Percentiles rank a stretch among this genome's conserved stretches.
Evolutionary conservation across 2,888 invertebrate genomes (phyloP).

Genomic region (Coelinius sp.): DNA sequence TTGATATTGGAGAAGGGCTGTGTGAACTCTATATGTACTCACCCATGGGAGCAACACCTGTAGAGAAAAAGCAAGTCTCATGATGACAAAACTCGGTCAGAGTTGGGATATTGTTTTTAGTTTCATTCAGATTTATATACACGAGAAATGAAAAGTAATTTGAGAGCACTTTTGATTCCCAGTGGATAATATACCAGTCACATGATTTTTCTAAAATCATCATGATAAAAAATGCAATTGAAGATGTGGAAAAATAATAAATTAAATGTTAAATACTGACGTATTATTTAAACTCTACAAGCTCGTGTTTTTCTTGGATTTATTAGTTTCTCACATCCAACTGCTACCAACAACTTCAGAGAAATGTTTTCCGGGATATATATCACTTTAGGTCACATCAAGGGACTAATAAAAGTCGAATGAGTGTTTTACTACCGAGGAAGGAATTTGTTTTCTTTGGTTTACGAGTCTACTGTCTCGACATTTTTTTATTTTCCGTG

Average conservation of each 20-base stretch:
- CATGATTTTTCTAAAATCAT: too few species aligned
- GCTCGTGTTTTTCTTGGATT: neutral
- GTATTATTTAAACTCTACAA: neutral
- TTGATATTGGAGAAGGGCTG: constrained; percentile 22
- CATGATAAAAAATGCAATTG: neutral
- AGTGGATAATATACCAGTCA: neutral
- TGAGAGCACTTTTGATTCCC: constrained; percentile 1
- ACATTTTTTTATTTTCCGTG: constrained; percentile 11
- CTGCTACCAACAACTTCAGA: constrained; percentile 23
- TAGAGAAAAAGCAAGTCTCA: constrained; percentile 20
- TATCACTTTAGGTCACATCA: constrained; percentile 24
- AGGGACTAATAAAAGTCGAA: constrained; percentile 52
- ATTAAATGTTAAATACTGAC: too few species aligned
- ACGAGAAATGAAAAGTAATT: constrained; percentile 41
- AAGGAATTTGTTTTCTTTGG: constrained; percentile 51
- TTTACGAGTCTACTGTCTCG: constrained; percentile 47
- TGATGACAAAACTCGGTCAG: constrained; percentile 8
- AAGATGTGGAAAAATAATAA: too few species aligned
- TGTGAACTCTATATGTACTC: neutral
- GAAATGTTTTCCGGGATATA: constrained; percentile 31
- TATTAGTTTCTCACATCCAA: neutral
- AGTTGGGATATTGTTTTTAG: constrained; percentile 25
- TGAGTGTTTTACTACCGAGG: constrained; percentile 54
- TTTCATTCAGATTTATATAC: constrained; percentile 33
- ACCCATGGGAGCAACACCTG: constrained; percentile 30